These are phyloP conservation scores for Spongilla lacustris DNA, from an alignment of 37 sponge, comb jelly and placozoan genomes.

Conservation along the genomic window DNA sequence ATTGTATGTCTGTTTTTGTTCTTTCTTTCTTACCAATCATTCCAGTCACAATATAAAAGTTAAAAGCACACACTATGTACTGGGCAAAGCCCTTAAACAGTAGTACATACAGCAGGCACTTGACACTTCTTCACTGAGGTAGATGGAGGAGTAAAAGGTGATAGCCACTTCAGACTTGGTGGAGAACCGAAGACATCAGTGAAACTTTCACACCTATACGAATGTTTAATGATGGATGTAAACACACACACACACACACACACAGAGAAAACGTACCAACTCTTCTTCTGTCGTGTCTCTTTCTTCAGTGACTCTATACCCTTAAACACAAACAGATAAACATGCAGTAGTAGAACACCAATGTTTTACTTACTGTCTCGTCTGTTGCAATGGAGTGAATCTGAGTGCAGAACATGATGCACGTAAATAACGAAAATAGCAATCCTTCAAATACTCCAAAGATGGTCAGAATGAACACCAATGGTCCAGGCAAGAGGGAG, in stretches of 20 bases:
- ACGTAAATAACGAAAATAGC: constrained; percentile 95
- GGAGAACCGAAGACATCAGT: constrained; percentile 86
- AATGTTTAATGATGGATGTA: neutral
- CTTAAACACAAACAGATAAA: constrained; percentile 23
- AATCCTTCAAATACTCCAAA: constrained; percentile 92
- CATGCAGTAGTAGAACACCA: neutral
- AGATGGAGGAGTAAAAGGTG: constrained; percentile 80
- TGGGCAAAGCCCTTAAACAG: neutral
- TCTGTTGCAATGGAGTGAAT: constrained; percentile 92
- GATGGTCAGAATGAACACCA: constrained; percentile 84
- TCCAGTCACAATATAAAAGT: neutral
- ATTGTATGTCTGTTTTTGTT: neutral
- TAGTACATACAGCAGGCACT: neutral
- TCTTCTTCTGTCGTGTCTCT: constrained; percentile 47
- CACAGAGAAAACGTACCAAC: constrained; percentile 32
- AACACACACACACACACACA: neutral
- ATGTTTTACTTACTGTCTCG: constrained; percentile 84
- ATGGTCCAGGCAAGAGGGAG: constrained; percentile 78
- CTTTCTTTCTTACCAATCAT: neutral
- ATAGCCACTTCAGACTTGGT: constrained; percentile 75
- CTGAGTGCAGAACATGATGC: constrained; percentile 97
- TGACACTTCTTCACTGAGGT: neutral
- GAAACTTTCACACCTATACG: constrained; percentile 78
- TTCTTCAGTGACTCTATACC: constrained; percentile 87
- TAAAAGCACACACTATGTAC: neutral